These are phyloP conservation scores for Paralichthys olivaceus DNA, from an alignment of 2,113 vertebrate species.

Conservation along the genomic window DNA sequence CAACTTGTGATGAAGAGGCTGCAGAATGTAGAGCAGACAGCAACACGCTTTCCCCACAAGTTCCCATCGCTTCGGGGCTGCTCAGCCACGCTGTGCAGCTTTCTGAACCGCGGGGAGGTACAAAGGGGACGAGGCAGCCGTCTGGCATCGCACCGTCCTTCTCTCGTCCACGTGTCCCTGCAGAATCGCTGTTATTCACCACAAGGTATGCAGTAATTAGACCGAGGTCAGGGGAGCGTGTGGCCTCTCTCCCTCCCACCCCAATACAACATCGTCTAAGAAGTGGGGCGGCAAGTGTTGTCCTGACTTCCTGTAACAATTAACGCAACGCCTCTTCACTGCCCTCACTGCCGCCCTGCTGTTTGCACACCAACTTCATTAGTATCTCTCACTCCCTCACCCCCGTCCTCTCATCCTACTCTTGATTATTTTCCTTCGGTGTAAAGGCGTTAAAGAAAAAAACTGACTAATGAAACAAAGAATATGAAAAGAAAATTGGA, in stretches of 20 bases:
- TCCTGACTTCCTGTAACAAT: conserved; percentile 55
- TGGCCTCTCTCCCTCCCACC: conserved; percentile 28
- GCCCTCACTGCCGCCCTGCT: conserved; percentile 17
- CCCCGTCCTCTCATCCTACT: background rate
- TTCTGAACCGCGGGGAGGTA: conserved; percentile 47
- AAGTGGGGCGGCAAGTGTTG: conserved; percentile 26
- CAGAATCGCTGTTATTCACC: conserved; percentile 47
- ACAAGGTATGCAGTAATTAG: conserved; percentile 77
- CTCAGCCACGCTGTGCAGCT: conserved; percentile 31
- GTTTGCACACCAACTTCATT: conserved; percentile 37
- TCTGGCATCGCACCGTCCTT: conserved; percentile 52
- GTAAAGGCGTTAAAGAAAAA: background rate
- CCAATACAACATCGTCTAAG: conserved; percentile 18
- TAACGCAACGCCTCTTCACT: conserved; percentile 35
- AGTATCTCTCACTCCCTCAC: conserved; percentile 27
- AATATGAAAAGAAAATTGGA: conserved; percentile 38
- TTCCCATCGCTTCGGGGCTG: conserved; percentile 37
- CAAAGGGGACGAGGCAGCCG: conserved; percentile 42
- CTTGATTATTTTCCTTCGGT: conserved; percentile 23
- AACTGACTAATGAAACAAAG: conserved; percentile 42
- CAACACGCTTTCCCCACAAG: conserved; percentile 4
- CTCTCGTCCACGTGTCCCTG: conserved; percentile 24
- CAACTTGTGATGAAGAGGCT: conserved; percentile 20
- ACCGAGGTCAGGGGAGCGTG: conserved; percentile 67
- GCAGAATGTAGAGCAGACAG: conserved; percentile 26